Evolutionary conservation across 2,888 invertebrate species (phyloP), one percentile per base, ranked within the genome.

Genomic region (Nycteola revayana): DNA sequence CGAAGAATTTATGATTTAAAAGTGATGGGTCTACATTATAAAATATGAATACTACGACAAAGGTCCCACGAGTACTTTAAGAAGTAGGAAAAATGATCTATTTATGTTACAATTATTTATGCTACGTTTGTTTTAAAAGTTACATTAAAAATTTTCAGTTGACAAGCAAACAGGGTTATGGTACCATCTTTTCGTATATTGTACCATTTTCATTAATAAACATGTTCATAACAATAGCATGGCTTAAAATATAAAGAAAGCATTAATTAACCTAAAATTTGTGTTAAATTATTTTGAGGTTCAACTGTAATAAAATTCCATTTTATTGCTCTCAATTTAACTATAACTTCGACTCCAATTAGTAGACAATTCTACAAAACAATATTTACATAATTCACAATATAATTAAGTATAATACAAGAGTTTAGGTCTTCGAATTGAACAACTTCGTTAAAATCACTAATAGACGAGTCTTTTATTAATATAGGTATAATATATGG

Each of bases 61-160:
- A 83, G 85, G 85, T 85, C 85, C 85, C 85, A 77, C 75, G 68
- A 76, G 73, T 76, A 77, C 63, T 76, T 68, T 60, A 73, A 78
- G 67, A 77, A 65, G 65, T 71, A 70, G 58, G 60, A 65, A 67
- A 58, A 55, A 36, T 42, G 32, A 10, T 36, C 56, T 57, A 55
- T 55, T 66, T 62, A 66, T 58, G 50, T 57, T 60, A 62, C 46
- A 59, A 46, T 48, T 54, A 59, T 58, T 39, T 46, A 14, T 29
- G 28, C 61, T 64, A 62, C 42, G 36, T 28, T 48, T 35, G 21
- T 24, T 25, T 36, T 23, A 7, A 9, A 11, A 40, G 32, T 28
- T 29, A 24, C 31, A 23, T 46, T 41, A 36, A 34, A 36, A 32
- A 30, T 32, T 33, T 40, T 10, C 14, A 18, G 27, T 25, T 36